Evolutionary conservation across 2,888 invertebrate genomes (phyloP), one percentile per base, ranked within the genome.

Genomic region (Scotopteryx bipunctaria): DNA sequence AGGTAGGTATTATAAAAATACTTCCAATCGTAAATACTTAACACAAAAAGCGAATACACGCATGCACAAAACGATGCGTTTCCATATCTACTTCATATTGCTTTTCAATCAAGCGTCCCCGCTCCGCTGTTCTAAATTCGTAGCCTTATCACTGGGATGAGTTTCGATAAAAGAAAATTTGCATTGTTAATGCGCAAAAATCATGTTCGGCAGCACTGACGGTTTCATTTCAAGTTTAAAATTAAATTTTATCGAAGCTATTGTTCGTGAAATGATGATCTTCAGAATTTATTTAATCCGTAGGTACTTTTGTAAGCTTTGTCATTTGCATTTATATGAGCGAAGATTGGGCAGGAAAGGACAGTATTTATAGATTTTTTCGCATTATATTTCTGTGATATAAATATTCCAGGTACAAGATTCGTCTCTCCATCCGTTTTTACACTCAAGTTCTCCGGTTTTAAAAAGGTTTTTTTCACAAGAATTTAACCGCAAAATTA

Each of bases 121-220:
- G 38, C 23, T 41, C 41, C 19, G 27, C 31, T 21, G 31, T 23
- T 40, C 3, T 2, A 6, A 25, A 31, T 9, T 9, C 27, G n/a
- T 15, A 11, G 25, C 35, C 32, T 63, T 73, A 72, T 61, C 71
- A 70, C 69, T 68, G 70, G 67, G 67, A 76, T 69, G 78, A 75
- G 67, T 73, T 76, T 69, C 66, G 64, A 70, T 73, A 73, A 73
- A 71, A 73, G 69, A 69, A 59, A 63, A 76, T 81, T 77, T 76
- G 74, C 71, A 76, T 75, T 76, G 70, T 71, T 73, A 73, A 70
- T 71, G 41, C 46, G 57, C 61, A 66, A 64, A 70, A 66, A 57
- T 38, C 36, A 45, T 47, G 32, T 49, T 61, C 59, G 46, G 51
- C 43, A 47, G 29, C 40, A 45, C 55, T 66, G 66, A 69, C 71